phyloP scores from a whole-genome alignment of 2,888 invertebrate species.

The Ophion ellenae region DNA sequence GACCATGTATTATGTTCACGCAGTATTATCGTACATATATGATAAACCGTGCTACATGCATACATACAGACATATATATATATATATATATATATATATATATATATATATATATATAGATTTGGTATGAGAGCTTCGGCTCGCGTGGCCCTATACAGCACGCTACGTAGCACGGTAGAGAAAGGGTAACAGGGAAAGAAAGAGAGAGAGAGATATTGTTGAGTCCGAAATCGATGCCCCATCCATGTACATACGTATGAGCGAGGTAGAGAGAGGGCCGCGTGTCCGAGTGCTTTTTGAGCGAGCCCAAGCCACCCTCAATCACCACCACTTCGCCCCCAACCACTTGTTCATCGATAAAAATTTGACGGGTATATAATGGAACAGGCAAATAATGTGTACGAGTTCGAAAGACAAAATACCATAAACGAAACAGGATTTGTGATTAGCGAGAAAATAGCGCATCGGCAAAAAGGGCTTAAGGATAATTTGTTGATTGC shows the following conservation, averaged over 20 bases:
- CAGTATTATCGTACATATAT: conserved; percentile 28
- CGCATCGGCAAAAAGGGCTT: background rate
- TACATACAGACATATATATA: background rate
- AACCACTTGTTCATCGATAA: conserved; percentile 51
- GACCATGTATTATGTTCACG: conserved; percentile 40
- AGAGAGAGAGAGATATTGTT: conserved; percentile 68
- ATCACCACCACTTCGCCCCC: background rate
- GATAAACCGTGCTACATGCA: background rate
- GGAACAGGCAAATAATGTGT: conserved; percentile 21
- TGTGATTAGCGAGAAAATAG: background rate
- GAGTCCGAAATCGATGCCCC: conserved; percentile 80
- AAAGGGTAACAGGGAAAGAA: conserved; percentile 44
- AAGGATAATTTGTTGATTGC: background rate
- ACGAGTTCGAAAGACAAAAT: background rate
- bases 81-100: conserved; percentile 1
- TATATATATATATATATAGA: conserved; percentile 6
- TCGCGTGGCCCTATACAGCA: conserved; percentile 49
- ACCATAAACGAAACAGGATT: background rate
- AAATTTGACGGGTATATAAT: conserved; percentile 32
- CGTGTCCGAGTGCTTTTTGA: conserved; percentile 53
- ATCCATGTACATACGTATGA: conserved; percentile 54
- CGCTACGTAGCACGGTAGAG: conserved; percentile 49
- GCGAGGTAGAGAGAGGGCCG: conserved; percentile 32
- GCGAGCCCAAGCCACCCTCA: conserved; percentile 2
- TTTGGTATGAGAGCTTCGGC: conserved; percentile 31